Percentiles rank a stretch among this genome's conserved stretches.
phyloP scores from a whole-genome alignment of 92 coral and sea anemone species.

The Pocillopora meandrina region DNA sequence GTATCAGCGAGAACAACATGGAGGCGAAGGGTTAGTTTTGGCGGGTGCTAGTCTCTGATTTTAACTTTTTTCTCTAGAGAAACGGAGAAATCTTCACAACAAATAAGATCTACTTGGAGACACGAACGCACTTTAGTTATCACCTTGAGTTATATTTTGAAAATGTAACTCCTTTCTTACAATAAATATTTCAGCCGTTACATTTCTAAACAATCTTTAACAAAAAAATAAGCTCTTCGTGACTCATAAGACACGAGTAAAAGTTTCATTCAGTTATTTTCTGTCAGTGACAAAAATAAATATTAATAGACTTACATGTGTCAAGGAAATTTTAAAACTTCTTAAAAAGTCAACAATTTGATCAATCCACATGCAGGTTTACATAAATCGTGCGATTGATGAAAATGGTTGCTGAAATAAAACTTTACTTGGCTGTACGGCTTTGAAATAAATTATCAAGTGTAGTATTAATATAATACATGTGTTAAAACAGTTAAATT shows the following conservation, averaged over 20 bases:
- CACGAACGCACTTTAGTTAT: too few relatives aligned
- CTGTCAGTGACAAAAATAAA: background rate
- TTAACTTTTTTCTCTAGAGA: too few relatives aligned
- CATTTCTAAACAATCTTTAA: too few relatives aligned
- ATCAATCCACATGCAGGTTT: background rate
- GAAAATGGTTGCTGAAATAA: background rate
- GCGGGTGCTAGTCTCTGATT: too few relatives aligned
- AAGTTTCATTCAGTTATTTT: background rate
- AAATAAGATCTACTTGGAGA: too few relatives aligned
- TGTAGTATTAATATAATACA: conserved; percentile 19
- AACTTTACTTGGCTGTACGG: background rate
- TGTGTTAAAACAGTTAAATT: background rate
- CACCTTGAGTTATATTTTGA: too few relatives aligned
- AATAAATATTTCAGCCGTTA: too few relatives aligned
- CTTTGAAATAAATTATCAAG: background rate
- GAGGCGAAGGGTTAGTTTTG: too few relatives aligned
- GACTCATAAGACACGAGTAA: background rate
- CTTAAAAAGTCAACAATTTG: background rate
- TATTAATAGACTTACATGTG: conserved; percentile 3
- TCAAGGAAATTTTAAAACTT: background rate
- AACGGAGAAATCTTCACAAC: too few relatives aligned
- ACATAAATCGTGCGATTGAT: background rate
- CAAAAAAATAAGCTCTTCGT: too few relatives aligned
- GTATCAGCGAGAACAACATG: too few relatives aligned
- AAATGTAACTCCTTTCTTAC: too few relatives aligned